phyloP scores from a whole-genome alignment of 2,797 vertebrate genomes.

The Amniataba percoides region DNA sequence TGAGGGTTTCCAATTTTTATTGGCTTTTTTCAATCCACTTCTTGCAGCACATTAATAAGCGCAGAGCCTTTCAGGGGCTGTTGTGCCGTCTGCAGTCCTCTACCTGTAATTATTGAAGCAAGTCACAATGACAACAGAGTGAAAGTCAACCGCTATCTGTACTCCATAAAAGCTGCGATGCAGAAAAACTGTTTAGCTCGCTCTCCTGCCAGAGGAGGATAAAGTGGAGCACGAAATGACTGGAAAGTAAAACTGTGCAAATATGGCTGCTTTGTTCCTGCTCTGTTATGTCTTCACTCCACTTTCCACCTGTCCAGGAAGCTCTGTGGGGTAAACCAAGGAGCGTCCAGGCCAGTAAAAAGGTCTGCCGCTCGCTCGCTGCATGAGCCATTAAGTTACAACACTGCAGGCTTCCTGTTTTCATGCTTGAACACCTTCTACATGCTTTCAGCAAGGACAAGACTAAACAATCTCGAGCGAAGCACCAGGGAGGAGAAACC shows the following conservation, averaged over 20 bases:
- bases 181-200: slow-evolving; percentile 64
- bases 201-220: slow-evolving; percentile 28
- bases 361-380: slow-evolving; percentile 63
- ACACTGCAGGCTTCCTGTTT: slow-evolving; percentile 74
- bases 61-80: slow-evolving; percentile 43
- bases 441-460: slow-evolving; percentile 73
- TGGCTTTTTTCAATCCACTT: slow-evolving; percentile 74
- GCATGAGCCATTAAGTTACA: slow-evolving; percentile 75
- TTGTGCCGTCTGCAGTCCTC: slow-evolving; percentile 52
- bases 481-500: slow-evolving; percentile 63
- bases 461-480: slow-evolving; percentile 67
- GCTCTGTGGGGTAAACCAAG: slow-evolving; percentile 59
- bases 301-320: slow-evolving; percentile 68
- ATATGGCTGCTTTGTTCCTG: slow-evolving; percentile 20
- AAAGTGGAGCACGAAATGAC: slow-evolving; percentile 32
- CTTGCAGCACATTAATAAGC: slow-evolving; percentile 71
- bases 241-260: slow-evolving; percentile 42
- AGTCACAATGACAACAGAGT: slow-evolving; percentile 65
- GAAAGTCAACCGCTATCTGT: slow-evolving; percentile 63
- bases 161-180: slow-evolving; percentile 60
- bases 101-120: slow-evolving; percentile 73
- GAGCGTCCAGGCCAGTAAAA: slow-evolving; percentile 54
- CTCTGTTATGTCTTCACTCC: slow-evolving; percentile 3
- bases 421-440: slow-evolving; percentile 77
- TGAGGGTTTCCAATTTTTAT: slow-evolving; percentile 72